Evolutionary conservation across 2,888 invertebrate species (phyloP).

Genomic region (Cryptops parisi): DNA sequence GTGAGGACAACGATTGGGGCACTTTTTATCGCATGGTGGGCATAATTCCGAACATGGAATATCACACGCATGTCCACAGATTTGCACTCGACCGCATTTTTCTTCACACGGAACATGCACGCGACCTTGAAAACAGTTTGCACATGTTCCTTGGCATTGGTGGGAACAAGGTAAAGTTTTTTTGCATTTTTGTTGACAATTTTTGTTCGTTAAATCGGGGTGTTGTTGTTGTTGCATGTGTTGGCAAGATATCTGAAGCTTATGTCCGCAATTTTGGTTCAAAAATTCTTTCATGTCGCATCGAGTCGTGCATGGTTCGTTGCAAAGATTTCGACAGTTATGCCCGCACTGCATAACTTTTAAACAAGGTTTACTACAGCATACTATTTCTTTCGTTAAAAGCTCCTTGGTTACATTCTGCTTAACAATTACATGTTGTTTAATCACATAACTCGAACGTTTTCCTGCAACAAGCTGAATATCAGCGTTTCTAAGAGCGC

Average conservation of each 20-base stretch:
- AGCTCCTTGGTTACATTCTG: no score
- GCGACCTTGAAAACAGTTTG: constrained; percentile 28
- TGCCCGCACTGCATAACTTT: not conserved
- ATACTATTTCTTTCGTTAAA: no score
- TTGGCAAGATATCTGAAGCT: no score
- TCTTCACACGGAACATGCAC: constrained; percentile 28
- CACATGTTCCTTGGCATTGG: constrained; percentile 29
- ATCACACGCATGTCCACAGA: constrained; percentile 31
- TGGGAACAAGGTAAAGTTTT: constrained; percentile 25
- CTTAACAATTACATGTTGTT: no score
- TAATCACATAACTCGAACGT: no score
- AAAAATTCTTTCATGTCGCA: not conserved
- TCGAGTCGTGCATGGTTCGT: not conserved
- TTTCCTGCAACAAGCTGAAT: no score
- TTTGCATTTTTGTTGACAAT: constrained; percentile 23
- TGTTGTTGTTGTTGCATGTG: no score
- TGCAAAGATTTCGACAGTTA: not conserved
- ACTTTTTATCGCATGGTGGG: constrained; percentile 28
- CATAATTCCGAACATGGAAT: constrained; percentile 29
- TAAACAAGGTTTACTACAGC: not conserved
- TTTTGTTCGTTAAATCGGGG: no score
- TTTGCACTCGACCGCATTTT: constrained; percentile 27
- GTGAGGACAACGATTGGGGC: constrained; percentile 29
- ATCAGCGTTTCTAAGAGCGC: no score
- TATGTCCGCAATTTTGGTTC: not conserved